Evolutionary conservation across 2,113 vertebrate species (phyloP).

Genomic region (Cinclus cinclus): DNA sequence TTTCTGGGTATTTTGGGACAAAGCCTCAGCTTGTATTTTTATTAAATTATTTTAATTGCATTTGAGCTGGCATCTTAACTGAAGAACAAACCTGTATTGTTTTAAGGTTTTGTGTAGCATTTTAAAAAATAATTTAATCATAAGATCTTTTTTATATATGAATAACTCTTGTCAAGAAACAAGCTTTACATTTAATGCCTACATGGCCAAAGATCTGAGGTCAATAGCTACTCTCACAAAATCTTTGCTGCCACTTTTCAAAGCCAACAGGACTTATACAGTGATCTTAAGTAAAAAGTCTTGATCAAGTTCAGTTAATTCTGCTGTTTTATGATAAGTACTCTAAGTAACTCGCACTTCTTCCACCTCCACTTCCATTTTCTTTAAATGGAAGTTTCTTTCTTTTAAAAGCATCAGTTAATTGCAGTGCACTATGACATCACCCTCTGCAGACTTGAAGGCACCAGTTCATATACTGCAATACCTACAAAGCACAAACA

Average conservation of each 20-base stretch:
- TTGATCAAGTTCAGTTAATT: neutral
- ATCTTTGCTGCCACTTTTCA: neutral
- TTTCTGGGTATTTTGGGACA: neutral
- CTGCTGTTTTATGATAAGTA: neutral
- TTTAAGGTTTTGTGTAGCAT: neutral
- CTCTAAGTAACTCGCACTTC: neutral
- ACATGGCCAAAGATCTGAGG: neutral
- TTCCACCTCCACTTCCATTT: constrained; percentile 4
- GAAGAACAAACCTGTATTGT: neutral
- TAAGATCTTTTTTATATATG: neutral
- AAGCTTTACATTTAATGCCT: neutral
- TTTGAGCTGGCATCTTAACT: neutral
- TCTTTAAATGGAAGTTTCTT: neutral
- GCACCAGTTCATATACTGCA: neutral
- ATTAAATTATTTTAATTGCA: neutral
- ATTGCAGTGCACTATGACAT: neutral
- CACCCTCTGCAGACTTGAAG: neutral
- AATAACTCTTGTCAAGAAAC: neutral
- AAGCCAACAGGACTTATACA: neutral
- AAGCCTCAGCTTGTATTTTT: neutral
- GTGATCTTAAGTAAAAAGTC: neutral
- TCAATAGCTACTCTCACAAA: neutral
- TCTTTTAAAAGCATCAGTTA: neutral
- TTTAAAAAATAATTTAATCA: neutral
- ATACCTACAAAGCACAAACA: neutral